Conservation (phyloP, 64 coral and sea anemone genomes). For the Astreopora myriophthalma region DNA sequence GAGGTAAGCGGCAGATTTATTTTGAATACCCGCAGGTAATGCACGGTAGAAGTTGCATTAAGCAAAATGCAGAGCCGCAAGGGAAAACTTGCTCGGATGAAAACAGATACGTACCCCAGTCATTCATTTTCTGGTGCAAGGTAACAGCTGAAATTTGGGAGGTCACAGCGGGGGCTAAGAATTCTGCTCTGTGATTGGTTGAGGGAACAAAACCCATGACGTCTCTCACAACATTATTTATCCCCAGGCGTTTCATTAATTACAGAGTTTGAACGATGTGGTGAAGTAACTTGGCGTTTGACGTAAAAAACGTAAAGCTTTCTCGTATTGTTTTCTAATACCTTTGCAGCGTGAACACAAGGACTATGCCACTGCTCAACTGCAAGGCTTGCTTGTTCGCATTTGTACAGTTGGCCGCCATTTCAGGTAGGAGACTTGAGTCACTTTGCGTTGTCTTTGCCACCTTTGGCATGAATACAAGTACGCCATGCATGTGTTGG, state of each 20-base stretch:
- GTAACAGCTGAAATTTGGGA: conserved; percentile 16
- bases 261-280: conserved; percentile 14
- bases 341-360: conserved; percentile 11
- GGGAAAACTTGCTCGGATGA: background rate
- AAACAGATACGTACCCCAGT: conserved; percentile 29
- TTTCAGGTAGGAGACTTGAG: background rate
- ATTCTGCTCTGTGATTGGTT: background rate
- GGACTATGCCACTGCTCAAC: background rate
- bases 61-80: background rate
- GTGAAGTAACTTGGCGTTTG: background rate
- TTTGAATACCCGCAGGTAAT: background rate
- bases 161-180: background rate
- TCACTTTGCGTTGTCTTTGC: background rate
- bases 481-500: background rate
- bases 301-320: background rate
- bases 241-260: conserved; percentile 24
- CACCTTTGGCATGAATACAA: background rate
- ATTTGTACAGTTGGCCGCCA: conserved; percentile 20
- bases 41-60: background rate
- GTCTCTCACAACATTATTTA: background rate
- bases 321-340: background rate
- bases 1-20: background rate
- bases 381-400: conserved; percentile 2
- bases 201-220: background rate
- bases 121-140: background rate